phyloP scores from a whole-genome alignment of 1,140 invertebrate species.

The Popillia japonica region DNA sequence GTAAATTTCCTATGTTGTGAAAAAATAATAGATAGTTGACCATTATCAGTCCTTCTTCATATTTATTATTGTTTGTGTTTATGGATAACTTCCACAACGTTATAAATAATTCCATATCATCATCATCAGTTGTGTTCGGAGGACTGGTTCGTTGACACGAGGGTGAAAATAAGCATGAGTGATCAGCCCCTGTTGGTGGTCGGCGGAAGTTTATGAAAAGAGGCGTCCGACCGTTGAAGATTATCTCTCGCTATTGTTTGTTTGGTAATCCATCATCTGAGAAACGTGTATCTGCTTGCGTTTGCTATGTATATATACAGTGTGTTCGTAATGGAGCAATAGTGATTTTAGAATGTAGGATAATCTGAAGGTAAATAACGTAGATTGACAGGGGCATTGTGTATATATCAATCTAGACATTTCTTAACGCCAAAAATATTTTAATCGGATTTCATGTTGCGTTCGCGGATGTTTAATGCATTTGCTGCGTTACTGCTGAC shows the following conservation, averaged over 20 bases:
- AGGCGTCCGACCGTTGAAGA: constrained; percentile 33
- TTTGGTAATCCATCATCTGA: constrained; percentile 37
- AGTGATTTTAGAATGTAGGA: constrained; percentile 9
- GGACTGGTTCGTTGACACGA: constrained; percentile 10
- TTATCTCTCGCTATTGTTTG: constrained; percentile 36
- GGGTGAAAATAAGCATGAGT: constrained; percentile 28
- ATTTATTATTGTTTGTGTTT: constrained; percentile 5
- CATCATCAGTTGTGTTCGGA: neutral
- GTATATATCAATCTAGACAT: too few relatives aligned
- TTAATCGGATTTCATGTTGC: too few relatives aligned
- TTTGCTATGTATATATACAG: constrained; percentile 8
- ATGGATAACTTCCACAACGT: neutral
- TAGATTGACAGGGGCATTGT: neutral
- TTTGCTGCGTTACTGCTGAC: too few relatives aligned
- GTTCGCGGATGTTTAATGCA: too few relatives aligned
- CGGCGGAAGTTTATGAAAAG: constrained; percentile 33
- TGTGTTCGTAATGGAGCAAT: neutral
- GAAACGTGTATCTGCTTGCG: constrained; percentile 7
- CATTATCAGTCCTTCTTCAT: neutral
- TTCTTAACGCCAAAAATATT: too few relatives aligned
- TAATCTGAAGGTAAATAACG: neutral
- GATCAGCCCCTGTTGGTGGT: constrained; percentile 20
- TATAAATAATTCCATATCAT: constrained; percentile 31
- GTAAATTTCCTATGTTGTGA: neutral
- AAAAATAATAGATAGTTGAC: neutral